phyloP scores from a whole-genome alignment of 2,113 vertebrate genomes.

The Isichthys henryi region DNA sequence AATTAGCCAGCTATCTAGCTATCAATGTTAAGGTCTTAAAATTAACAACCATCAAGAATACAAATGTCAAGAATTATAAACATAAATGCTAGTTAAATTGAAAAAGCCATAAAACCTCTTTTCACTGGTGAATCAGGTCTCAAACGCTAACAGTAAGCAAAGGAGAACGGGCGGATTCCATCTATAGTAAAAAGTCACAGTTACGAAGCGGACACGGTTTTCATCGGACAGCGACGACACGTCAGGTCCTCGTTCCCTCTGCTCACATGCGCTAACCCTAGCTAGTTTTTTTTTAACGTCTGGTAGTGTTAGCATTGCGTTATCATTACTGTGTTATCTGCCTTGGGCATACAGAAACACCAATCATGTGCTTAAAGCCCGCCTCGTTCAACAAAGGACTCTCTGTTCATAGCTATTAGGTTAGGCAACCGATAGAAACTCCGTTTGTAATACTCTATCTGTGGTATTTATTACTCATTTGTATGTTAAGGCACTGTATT shows the following conservation, averaged over 20 bases:
- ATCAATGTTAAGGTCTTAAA: too few species aligned
- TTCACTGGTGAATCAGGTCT: background rate
- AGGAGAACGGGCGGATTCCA: background rate
- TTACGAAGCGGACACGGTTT: background rate
- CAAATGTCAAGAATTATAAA: background rate
- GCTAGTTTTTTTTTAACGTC: background rate
- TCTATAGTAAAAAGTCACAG: background rate
- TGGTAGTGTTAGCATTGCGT: background rate
- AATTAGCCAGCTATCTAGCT: too few species aligned
- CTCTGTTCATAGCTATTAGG: background rate
- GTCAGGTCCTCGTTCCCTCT: background rate
- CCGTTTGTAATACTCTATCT: background rate
- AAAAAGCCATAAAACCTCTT: background rate
- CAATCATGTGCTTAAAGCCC: background rate
- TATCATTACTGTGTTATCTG: background rate
- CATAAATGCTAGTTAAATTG: too few species aligned
- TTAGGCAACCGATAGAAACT: background rate
- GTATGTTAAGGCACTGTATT: background rate
- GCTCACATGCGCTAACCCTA: background rate
- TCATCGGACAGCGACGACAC: background rate
- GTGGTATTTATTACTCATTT: background rate
- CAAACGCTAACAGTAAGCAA: background rate
- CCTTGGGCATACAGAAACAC: background rate
- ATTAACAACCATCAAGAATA: background rate
- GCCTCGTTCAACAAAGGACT: background rate